Evolutionary conservation across 2,113 vertebrate species (phyloP), one percentile per base, ranked within the genome.

Genomic region (Aegithalos caudatus): DNA sequence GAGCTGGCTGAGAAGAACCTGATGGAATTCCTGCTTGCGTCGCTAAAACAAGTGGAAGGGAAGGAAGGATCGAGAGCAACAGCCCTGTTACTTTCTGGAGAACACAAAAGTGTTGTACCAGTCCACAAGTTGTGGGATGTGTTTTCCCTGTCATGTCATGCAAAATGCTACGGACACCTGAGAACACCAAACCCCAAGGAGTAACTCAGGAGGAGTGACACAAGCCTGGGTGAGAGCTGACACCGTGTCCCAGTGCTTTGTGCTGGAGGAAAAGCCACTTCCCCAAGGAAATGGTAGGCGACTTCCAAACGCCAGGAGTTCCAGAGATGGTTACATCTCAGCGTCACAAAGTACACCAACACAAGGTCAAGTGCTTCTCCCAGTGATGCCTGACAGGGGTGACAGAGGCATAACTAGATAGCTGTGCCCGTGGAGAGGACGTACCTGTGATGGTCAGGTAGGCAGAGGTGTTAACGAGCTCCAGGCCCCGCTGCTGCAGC

Each of bases 391-490:
- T 25, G 24, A 11, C 29, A 69, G 56, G 47, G 15, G 27, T 6
- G 20, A 31, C 56, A 44, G 57, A 57, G 56, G 61, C 9, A 15
- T 21, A 22, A 28, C 9, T 8, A 56, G 37, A 12, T 2, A 44
- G 33, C 38, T n/a, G 19, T 38, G 66, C 47, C 53, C 33, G 10
- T 33, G 44, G 62, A 79, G 38, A 74, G 60, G 69, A 77, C 92
- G 1, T 93, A 99, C 99, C 99, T 79, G 99, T 98, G 94, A 99
- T 98, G 78, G 99, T 98, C 90, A 99, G 98, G 87, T 99, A 99
- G 67, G 99, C 99, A 7, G 99, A 99, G 5, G 98, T 99, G 91
- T 99, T 99, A 89, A 98, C 99, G 79, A 99, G 98, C 94, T 99
- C 99, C 93, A 99, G 98, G 25, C 99, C 99, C 40, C 98, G 98